Percentiles rank a stretch among this genome's conserved stretches.
Conservation (phyloP, 2,888 invertebrate species). For the Rhagophthalmus giganteus region DNA sequence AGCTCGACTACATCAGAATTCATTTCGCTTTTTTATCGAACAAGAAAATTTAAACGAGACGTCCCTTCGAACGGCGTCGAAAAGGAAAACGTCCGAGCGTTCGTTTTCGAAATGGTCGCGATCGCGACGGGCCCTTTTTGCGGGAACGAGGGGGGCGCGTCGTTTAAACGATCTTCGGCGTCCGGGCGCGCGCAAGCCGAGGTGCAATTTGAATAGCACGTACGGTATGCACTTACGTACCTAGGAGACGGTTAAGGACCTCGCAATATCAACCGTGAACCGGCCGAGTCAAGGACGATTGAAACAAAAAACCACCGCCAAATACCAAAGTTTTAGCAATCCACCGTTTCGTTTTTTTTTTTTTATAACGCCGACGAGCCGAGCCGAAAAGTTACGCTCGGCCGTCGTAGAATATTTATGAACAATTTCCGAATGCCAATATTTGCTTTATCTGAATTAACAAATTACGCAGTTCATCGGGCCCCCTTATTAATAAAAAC, state of each 20-base stretch:
- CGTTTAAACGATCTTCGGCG: too few species aligned
- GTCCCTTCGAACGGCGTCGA: too few species aligned
- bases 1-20: too few species aligned
- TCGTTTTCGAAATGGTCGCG: too few species aligned
- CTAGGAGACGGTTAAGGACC: slow-evolving; percentile 20
- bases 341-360: slow-evolving; percentile 9
- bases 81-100: too few species aligned
- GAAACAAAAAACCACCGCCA: slow-evolving; percentile 13
- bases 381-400: slow-evolving; percentile 1
- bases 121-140: too few species aligned
- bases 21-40: slow-evolving; percentile 1
- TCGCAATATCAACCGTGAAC: slow-evolving; percentile 7
- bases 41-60: too few species aligned
- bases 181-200: slow-evolving; percentile 3
- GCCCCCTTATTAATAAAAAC: slow-evolving; percentile 4
- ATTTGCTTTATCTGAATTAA: slow-evolving; percentile 8
- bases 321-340: slow-evolving; percentile 18
- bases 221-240: too few species aligned
- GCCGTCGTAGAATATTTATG: slow-evolving; percentile 10
- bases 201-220: background rate
- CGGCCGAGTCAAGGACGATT: slow-evolving; percentile 17
- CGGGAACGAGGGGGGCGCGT: too few species aligned
- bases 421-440: slow-evolving; percentile 16
- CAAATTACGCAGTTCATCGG: slow-evolving; percentile 6
- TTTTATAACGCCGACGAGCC: too few species aligned